Conservation (phyloP, 2,797 vertebrate species). For the Sternarchorhynchus goeldii region DNA sequence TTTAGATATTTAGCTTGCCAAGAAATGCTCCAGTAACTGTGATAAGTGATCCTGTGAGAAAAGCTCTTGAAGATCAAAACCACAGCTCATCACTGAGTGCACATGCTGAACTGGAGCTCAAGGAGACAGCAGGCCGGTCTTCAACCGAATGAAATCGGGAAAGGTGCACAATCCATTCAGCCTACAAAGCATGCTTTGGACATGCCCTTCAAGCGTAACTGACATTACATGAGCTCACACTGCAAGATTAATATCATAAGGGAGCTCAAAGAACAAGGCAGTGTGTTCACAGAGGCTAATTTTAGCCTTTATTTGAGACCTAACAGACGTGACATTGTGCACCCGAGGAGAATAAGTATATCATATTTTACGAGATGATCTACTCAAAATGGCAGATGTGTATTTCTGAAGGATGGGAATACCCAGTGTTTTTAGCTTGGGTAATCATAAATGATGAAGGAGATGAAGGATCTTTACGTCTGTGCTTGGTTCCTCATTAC, state of each 20-base stretch:
- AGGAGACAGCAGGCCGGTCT: conserved; percentile 3
- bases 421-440: neutral
- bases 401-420: neutral
- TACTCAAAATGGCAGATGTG: neutral
- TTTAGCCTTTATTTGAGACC: conserved; percentile 36
- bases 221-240: conserved; percentile 36
- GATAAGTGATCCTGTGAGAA: neutral
- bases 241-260: conserved; percentile 55
- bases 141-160: conserved; percentile 15
- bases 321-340: conserved; percentile 2
- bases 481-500: neutral
- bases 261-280: conserved; percentile 18
- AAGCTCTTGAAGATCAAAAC: conserved; percentile 1
- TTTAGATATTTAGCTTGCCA: neutral
- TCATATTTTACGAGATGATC: neutral
- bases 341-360: neutral
- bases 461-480: neutral
- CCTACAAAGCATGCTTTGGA: conserved; percentile 51
- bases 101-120: neutral
- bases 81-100: neutral
- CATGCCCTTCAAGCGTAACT: conserved; percentile 36
- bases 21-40: neutral
- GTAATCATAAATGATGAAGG: neutral
- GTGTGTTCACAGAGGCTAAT: conserved; percentile 46
- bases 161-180: conserved; percentile 26